Evolutionary conservation across 2,797 vertebrate genomes (phyloP), one percentile per base, ranked within the genome.

Genomic region (Poeciliopsis infans): DNA sequence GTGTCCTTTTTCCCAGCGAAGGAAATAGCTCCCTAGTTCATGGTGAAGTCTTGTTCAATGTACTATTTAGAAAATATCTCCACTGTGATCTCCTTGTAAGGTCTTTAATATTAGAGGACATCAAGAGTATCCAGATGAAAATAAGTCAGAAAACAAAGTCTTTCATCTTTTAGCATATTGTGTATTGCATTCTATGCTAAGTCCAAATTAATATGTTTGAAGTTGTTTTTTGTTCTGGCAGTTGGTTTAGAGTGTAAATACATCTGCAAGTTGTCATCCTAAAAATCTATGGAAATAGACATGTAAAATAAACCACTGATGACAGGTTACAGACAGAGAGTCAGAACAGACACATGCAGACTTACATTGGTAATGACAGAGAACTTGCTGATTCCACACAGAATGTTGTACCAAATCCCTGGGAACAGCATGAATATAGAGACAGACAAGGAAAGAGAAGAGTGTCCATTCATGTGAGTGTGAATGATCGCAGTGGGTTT

Each of bases 301-400:
- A 69, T 6, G 23, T 12, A 36, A 41, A 23, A 68, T 43, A n/a
- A 25, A 43, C 2, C 11, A 43, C 8, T 43, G 66, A 70, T 28
- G 25, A 28, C 15, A 15, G 28, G 70, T 46, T 41, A 10, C 36
- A 73, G 15, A 41, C 49, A 74, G 5, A 28, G 31, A 53, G 20
- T 41, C 49, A 79, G 0, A 36, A 68, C 57, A 59, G 36, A 75
- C 57, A 82, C 41, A 57, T 47, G 80, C 78, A 92, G 92, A 97
- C 98, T 98, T 96, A 99, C 98, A 87, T 99, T 99, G 94, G 97
- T 99, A 94, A 99, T 99, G 85, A 99, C 98, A 74, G 98, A 98
- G 93, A 99, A 97, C 92, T 99, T 99, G 94, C 98, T 99, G 85
- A 99, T 98, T 79, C 97, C 95, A 83, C 96, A 97, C 86, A 99